Percentiles rank a stretch among this genome's conserved stretches.
These are phyloP conservation scores for Sciurus niger DNA, from an alignment of 2,113 vertebrate species.

Conservation along the genomic window DNA sequence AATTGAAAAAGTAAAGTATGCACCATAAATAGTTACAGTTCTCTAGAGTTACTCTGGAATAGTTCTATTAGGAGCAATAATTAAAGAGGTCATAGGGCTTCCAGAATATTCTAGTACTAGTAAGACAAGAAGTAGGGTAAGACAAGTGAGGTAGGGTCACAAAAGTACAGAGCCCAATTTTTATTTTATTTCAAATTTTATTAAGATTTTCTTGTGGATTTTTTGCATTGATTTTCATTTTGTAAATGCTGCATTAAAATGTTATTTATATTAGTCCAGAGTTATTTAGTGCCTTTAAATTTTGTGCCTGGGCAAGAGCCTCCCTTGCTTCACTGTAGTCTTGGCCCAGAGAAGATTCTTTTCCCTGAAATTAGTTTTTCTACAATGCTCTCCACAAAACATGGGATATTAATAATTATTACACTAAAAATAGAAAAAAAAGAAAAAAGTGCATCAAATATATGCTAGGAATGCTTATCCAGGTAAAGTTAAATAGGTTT, in stretches of 20 bases:
- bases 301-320: not conserved
- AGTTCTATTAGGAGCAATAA: not conserved
- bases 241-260: not conserved
- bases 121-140: not conserved
- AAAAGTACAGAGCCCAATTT: accelerated
- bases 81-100: not conserved
- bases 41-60: not conserved
- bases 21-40: not conserved
- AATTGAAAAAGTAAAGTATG: not conserved
- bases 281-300: not conserved
- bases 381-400: not conserved
- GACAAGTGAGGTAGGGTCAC: accelerated
- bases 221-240: not conserved
- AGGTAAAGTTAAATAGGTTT: not conserved
- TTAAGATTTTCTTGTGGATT: not conserved
- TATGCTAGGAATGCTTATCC: not conserved
- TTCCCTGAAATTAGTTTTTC: not conserved
- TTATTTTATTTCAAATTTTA: not conserved
- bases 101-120: accelerated
- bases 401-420: not conserved
- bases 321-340: not conserved
- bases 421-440: not conserved
- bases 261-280: not conserved
- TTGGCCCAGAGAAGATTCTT: not conserved
- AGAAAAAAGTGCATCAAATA: not conserved